Conservation (phyloP, 2,888 invertebrate genomes). For the Leptopilina drosophilae region DNA sequence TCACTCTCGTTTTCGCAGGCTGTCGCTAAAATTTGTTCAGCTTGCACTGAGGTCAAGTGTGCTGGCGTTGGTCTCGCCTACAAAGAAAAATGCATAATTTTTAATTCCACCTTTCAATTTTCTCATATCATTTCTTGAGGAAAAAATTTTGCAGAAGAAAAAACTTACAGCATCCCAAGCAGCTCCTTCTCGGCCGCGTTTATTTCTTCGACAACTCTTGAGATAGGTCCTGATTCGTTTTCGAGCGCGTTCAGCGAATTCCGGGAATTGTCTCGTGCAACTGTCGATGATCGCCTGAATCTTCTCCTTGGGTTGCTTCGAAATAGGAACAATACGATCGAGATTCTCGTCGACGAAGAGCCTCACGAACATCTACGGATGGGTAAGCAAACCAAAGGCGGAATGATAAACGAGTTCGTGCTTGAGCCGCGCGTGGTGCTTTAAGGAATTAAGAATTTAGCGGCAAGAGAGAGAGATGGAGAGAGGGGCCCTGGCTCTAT, state of each 20-base stretch:
- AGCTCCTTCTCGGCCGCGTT: slow-evolving; percentile 90
- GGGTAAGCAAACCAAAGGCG: slow-evolving; percentile 49
- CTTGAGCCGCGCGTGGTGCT: slow-evolving; percentile 57
- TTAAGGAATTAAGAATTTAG: slow-evolving; percentile 68
- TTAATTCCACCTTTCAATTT: neutral
- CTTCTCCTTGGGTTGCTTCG: slow-evolving; percentile 98
- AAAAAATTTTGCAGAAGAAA: neutral
- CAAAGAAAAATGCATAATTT: slow-evolving; percentile 42
- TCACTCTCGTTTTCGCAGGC: slow-evolving; percentile 98
- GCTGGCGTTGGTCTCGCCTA: slow-evolving; percentile 96
- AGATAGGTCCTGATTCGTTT: slow-evolving; percentile 96
- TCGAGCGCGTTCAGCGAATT: slow-evolving; percentile 95
- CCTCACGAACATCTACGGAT: slow-evolving; percentile 94
- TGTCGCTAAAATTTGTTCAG: slow-evolving; percentile 95
- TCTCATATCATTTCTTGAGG: too few relatives aligned
- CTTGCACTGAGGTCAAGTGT: slow-evolving; percentile 96
- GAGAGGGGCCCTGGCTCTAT: slow-evolving; percentile 66
- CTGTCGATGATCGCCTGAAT: slow-evolving; percentile 98
- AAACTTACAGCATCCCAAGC: slow-evolving; percentile 91
- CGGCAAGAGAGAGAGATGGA: slow-evolving; percentile 42
- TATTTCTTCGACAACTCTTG: slow-evolving; percentile 96
- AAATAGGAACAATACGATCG: slow-evolving; percentile 97
- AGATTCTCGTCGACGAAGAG: slow-evolving; percentile 97
- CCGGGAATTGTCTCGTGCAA: slow-evolving; percentile 97
- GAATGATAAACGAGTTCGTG: slow-evolving; percentile 57